Base-by-base conservation (phyloP, 2,888 invertebrate genomes). In the Himalopsyche japonica region DNA sequence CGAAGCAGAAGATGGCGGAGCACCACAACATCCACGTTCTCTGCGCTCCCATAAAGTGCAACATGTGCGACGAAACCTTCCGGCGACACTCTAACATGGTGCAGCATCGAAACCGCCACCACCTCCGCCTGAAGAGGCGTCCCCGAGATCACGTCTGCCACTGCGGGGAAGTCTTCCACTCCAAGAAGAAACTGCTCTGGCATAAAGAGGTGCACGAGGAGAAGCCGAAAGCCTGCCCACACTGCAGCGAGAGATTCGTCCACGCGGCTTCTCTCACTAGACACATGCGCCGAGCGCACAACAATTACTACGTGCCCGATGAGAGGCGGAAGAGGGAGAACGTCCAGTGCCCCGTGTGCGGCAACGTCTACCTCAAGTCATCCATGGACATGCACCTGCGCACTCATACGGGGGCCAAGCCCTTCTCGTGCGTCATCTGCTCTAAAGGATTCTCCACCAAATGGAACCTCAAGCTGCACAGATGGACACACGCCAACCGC, bases 401-500 rank as follows among this genome's bases (percentile, higher is more conserved):
- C 30, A 96, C 96, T 80, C 97, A 97, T 91, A 94, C 94, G 87
- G 95, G 96, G 87, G 93, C 94, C 89, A 93, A 94, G 82, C 96
- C 96, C n/a, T 95, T 94, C 91, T 92, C 94, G 85, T 98, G 98
- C 91, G 93, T 95, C 82, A 95, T 97, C 82, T 97, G 98, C 91
- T 96, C 95, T 89, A 97, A 97, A 89, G 93, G 95, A 43, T 97
- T 97, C 91, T 95, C 96, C 88, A 97, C 97, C 87, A 97, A 97
- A 90, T 97, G 97, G 96, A 97, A 97, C 91, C 93, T 97, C 81
- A 96, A 97, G 89, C 93, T 97, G 88, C 97, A 98, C 91, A 95
- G 95, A 87, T 97, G 97, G 97, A 97, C 96, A 80, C 97, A 98
- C 91, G 95, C 95, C 83, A 95, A 95, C 81, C 95, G 97, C 86